Evolutionary conservation across 2,888 invertebrate species (phyloP), one percentile per base, ranked within the genome.

Genomic region (Sylvicola cinctus): DNA sequence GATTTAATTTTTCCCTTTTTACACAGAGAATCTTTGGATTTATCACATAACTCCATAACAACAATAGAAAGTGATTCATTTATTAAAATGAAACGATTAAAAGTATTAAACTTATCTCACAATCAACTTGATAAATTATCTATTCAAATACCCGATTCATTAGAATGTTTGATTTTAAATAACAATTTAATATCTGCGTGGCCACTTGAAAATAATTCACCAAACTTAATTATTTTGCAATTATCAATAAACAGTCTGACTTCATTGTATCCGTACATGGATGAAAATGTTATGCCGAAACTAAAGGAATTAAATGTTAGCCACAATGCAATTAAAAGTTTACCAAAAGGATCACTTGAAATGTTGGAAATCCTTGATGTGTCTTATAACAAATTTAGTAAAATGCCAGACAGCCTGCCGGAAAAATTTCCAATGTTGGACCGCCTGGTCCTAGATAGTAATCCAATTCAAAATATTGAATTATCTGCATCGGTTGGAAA

Each of bases 31-130:
- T 27, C 31, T 17, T 25, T 40, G 13, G 35, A 37, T 25, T 25
- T 40, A 15, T 31, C 36, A 5, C n/a, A 29, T 3, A 40, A 40
- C 33, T 6, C 17, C 17, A 35, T 40, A 8, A 29, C 11, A 23
- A 33, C 32, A 11, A 36, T 40, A 11, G 40, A 40, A 33, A 13
- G 17, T 8, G 28, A 39, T 29, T 27, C 40, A n/a, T 40, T 40
- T 30, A 13, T 11, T 4, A 14, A 23, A 29, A 14, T 40, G 4
- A 8, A 3, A 3, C n/a, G 15, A 16, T 31, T 40, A 17, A 36
- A 35, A 28, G 20, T 23, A 3, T 34, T 40, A 11, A 37, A 40
- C 17, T 35, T 40, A 7, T 39, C 39, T 5, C 14, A 28, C 15
- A 40, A 40, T 33, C 15, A 13, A 14, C 29, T 40, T 11, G 33